Evolutionary conservation across 2,888 invertebrate species (phyloP), one percentile per base, ranked within the genome.

Genomic region (Cheilosia grossa): DNA sequence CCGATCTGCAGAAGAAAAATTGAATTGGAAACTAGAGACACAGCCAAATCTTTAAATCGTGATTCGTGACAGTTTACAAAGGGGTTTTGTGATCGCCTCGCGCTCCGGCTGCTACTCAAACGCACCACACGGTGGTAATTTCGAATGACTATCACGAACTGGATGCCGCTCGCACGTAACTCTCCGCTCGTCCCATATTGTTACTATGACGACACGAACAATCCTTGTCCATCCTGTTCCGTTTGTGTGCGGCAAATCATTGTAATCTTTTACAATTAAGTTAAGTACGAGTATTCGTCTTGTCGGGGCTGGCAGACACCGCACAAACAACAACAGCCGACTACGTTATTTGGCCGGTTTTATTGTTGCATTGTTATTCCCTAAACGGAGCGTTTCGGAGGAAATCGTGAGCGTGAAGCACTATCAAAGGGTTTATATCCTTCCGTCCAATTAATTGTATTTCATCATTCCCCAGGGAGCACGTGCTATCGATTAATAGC

Each of bases 21-120:
- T 7, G 10, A 27, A 54, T 54, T 54, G 72, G 30, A 82, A 66
- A 82, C 69, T 72, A 37, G 70, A 51, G 53, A 77, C 54, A 73
- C 82, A 78, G 53, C 73, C 44, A 37, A 82, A 82, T 73, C 67
- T 69, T 67, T 56, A 37, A 82, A 78, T 82, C 82, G 82, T 82
- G 79, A 79, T 79, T 79, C 82, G 82, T 82, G 79, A 82, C 82
- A 82, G 82, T 82, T 82, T 78, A 78, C 82, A 73, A 54, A 66
- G 72, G 53, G 54, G 72, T 64, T 64, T 72, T 77, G 70, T 82
- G 77, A 82, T 70, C 40, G 77, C 53, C 70, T 64, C 51, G 47
- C 82, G 77, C 63, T 58, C 64, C 77, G 53, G 66, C 72, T 72
- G 61, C 58, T 40, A 49, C 27, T 63, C 53, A 78, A 82, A 78